These are phyloP conservation scores for Achroia grisella DNA, from an alignment of 1,140 invertebrate species.

Conservation along the genomic window DNA sequence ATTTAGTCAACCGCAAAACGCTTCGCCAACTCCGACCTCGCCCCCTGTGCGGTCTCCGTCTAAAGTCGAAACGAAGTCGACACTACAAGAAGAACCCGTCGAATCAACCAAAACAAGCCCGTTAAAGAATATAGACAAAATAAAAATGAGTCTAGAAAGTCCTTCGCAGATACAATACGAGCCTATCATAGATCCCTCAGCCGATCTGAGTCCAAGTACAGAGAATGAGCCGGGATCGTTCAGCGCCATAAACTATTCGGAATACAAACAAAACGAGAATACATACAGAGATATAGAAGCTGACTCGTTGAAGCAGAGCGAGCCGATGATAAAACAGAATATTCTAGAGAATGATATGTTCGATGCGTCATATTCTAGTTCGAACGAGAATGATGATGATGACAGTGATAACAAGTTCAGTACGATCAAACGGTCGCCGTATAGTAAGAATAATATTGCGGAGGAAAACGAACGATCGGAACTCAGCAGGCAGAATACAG, in stretches of 20 bases:
- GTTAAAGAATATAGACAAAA: slow-evolving; percentile 69
- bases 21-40: slow-evolving; percentile 28
- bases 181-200: slow-evolving; percentile 56
- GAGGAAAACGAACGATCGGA: slow-evolving; percentile 40
- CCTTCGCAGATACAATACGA: slow-evolving; percentile 71
- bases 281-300: slow-evolving; percentile 35
- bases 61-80: slow-evolving; percentile 14
- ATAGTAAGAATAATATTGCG: slow-evolving; percentile 71
- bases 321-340: slow-evolving; percentile 71
- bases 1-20: slow-evolving; percentile 40
- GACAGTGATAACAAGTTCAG: slow-evolving; percentile 79
- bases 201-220: slow-evolving; percentile 58
- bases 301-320: slow-evolving; percentile 41
- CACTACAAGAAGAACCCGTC: slow-evolving; percentile 21
- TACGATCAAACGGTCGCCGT: slow-evolving; percentile 80
- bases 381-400: slow-evolving; percentile 75
- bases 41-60: slow-evolving; percentile 34
- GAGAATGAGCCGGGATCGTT: slow-evolving; percentile 54
- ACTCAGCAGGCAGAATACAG: slow-evolving; percentile 66
- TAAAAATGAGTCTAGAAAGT: slow-evolving; percentile 65
- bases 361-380: slow-evolving; percentile 67
- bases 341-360: slow-evolving; percentile 72
- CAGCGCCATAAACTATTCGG: slow-evolving; percentile 44
- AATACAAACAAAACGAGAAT: slow-evolving; percentile 28
- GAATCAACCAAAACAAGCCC: slow-evolving; percentile 56